phyloP scores from a whole-genome alignment of 2,113 vertebrate genomes.

The Protomyctophum bolini region DNA sequence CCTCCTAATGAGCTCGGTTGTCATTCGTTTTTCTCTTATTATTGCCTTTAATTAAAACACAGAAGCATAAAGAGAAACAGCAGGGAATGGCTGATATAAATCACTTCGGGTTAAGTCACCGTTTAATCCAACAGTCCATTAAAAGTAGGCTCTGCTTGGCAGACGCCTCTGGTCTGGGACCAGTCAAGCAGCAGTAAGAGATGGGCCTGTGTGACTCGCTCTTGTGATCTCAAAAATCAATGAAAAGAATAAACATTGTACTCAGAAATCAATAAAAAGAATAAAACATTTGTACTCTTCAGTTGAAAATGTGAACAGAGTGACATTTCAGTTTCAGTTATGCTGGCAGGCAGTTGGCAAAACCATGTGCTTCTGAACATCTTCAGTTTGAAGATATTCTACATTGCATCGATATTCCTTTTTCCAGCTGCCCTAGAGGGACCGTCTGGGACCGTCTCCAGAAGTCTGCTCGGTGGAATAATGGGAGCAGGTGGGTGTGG shows the following conservation, averaged over 20 bases:
- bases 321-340: constrained; percentile 6
- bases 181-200: constrained; percentile 15
- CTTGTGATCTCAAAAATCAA: constrained; percentile 30
- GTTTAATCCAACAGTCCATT: constrained; percentile 50
- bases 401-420: constrained; percentile 17
- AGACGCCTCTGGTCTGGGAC: constrained; percentile 18
- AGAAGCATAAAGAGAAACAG: constrained; percentile 43
- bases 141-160: constrained; percentile 38
- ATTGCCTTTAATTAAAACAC: constrained; percentile 63
- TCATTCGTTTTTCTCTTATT: constrained; percentile 42
- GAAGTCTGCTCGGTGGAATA: constrained; percentile 48
- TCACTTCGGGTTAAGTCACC: constrained; percentile 49
- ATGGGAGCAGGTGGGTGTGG: constrained; percentile 66
- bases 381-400: constrained; percentile 32
- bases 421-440: constrained; percentile 31
- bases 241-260: background rate
- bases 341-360: constrained; percentile 19
- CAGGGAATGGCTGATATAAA: constrained; percentile 37
- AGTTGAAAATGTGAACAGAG: background rate
- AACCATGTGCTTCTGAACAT: constrained; percentile 14
- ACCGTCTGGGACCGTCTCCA: constrained; percentile 38
- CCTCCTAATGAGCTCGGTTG: constrained; percentile 47
- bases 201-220: constrained; percentile 25
- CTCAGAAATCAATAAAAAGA: background rate
- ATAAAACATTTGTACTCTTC: constrained; percentile 2